A percentile compares a stretch with the other conserved stretches of the same genome.
Conservation (phyloP, 2,113 vertebrate genomes). For the Echinops telfairi region DNA sequence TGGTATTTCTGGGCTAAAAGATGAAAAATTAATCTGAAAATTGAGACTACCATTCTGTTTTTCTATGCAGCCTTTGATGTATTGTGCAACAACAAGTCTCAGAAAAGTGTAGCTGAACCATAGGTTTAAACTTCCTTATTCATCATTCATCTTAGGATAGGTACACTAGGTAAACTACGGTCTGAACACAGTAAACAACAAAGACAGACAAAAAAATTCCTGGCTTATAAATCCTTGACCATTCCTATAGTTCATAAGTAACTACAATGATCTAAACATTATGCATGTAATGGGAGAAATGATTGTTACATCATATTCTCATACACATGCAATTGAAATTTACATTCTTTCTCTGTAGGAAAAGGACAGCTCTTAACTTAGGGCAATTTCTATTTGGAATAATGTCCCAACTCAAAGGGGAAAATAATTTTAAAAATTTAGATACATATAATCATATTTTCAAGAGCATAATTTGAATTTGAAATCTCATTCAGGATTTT, state of each 20-base stretch:
- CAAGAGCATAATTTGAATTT: not conserved
- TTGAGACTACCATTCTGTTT: not conserved
- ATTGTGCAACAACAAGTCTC: not conserved
- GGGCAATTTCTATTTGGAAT: constrained; percentile 38
- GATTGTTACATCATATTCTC: not conserved
- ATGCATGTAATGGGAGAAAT: no score
- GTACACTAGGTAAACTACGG: not conserved
- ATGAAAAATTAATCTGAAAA: not conserved
- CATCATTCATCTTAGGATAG: not conserved
- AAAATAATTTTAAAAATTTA: not conserved
- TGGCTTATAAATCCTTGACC: constrained; percentile 15
- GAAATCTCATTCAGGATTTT: not conserved
- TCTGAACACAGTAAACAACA: not conserved
- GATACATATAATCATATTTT: not conserved
- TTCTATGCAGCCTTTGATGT: not conserved
- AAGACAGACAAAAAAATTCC: not conserved
- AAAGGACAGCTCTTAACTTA: not conserved
- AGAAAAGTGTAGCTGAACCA: not conserved
- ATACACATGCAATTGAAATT: not conserved
- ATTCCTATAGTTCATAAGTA: constrained; percentile 55
- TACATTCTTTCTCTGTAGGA: constrained; percentile 7
- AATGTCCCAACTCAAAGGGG: not conserved
- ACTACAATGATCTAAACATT: not conserved
- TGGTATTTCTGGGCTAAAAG: constrained; percentile 4
- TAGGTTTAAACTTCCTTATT: not conserved